phyloP scores from a whole-genome alignment of 2,797 vertebrate genomes.

The Hydrophis major region DNA sequence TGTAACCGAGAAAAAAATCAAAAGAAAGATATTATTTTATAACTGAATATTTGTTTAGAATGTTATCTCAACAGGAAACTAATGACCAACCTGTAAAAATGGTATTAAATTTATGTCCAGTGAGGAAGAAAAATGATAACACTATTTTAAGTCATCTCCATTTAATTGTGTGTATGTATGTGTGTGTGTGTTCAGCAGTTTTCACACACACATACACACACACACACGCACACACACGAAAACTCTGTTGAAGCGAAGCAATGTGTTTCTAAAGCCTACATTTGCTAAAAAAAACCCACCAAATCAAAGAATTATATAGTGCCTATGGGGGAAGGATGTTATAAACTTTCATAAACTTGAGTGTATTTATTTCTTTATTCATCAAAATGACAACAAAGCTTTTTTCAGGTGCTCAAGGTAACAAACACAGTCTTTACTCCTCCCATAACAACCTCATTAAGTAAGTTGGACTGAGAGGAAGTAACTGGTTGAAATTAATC shows the following conservation, averaged over 20 bases:
- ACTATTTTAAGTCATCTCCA: not conserved
- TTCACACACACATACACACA: too few species aligned
- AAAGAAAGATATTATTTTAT: not conserved
- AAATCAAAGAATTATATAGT: not conserved
- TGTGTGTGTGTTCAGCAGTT: too few species aligned
- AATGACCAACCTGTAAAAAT: conserved; percentile 32
- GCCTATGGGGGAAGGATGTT: not conserved
- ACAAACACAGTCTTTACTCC: not conserved
- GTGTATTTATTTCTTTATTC: not conserved
- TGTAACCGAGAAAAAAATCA: conserved; percentile 71
- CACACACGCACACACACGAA: not conserved
- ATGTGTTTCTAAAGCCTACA: not conserved
- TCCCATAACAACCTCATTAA: not conserved
- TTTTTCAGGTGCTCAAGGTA: not conserved
- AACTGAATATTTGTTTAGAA: conserved; percentile 2
- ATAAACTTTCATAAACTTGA: not conserved
- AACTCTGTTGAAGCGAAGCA: not conserved
- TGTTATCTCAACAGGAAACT: not conserved
- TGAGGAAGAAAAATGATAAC: not conserved
- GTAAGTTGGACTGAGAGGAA: not conserved
- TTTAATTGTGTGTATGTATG: too few species aligned
- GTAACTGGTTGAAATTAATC: not conserved
- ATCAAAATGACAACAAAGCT: not conserved
- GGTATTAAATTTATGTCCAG: not conserved
- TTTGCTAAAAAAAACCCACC: not conserved